A percentile compares a stretch with the other conserved stretches of the same genome.
phyloP scores from a whole-genome alignment of 2,113 vertebrate species.

The Leptodactylus fuscus region DNA sequence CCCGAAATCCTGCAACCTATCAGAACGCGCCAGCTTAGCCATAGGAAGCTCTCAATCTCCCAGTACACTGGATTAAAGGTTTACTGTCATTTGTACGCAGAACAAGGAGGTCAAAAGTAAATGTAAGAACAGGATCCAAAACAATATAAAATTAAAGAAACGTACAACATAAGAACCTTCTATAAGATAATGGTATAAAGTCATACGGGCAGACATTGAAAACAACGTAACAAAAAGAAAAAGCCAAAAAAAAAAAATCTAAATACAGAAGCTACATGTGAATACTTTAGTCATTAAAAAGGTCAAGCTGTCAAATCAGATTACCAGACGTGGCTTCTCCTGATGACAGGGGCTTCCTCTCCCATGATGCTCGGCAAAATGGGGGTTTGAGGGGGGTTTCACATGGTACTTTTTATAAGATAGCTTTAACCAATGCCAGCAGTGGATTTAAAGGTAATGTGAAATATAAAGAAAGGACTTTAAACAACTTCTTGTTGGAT shows the following conservation, averaged over 20 bases:
- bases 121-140: neutral
- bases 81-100: neutral
- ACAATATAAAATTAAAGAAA: constrained; percentile 3
- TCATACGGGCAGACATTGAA: constrained; percentile 9
- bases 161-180: neutral
- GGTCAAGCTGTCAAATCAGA: neutral
- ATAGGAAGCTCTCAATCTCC: neutral
- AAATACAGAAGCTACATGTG: neutral
- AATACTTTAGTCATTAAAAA: constrained; percentile 21
- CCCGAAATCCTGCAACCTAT: neutral
- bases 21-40: neutral
- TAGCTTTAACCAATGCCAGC: too few species aligned
- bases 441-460: too few species aligned
- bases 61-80: neutral
- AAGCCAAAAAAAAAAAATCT: neutral
- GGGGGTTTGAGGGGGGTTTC: too few species aligned
- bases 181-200: neutral
- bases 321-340: neutral
- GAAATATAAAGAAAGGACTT: too few species aligned
- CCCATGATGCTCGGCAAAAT: neutral
- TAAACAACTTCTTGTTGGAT: too few species aligned
- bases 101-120: neutral
- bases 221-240: neutral
- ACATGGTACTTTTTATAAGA: too few species aligned
- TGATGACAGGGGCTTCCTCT: neutral